These are phyloP conservation scores for Bufotes viridis DNA, from an alignment of 2,797 vertebrate genomes.

Conservation along the genomic window DNA sequence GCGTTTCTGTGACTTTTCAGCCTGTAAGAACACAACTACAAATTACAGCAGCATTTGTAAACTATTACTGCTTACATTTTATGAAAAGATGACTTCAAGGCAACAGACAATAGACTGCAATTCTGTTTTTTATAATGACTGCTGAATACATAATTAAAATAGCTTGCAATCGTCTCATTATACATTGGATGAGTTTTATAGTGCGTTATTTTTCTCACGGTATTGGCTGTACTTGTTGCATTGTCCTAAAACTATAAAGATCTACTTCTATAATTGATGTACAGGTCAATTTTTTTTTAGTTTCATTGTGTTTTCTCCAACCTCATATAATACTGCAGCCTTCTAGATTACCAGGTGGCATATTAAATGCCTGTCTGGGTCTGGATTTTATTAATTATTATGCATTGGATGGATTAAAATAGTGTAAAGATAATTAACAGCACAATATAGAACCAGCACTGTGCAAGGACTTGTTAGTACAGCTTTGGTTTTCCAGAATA, in stretches of 20 bases:
- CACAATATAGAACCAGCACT: not conserved
- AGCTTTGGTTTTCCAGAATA: not conserved
- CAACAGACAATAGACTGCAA: constrained; percentile 64
- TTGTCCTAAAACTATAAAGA: not conserved
- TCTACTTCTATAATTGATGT: not conserved
- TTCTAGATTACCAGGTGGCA: not conserved
- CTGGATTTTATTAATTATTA: not conserved
- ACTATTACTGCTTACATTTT: constrained; percentile 67
- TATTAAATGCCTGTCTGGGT: not conserved
- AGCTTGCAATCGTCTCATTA: not conserved
- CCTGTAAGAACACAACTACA: constrained; percentile 71
- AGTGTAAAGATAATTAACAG: not conserved
- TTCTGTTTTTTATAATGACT: constrained; percentile 59
- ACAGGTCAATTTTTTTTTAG: not conserved
- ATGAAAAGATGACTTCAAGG: constrained; percentile 68
- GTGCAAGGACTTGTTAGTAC: not conserved
- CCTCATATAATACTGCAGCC: too few relatives aligned
- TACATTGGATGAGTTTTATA: not conserved
- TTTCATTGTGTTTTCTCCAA: not conserved
- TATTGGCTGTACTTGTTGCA: not conserved
- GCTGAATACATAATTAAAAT: constrained; percentile 47
- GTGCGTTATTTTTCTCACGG: not conserved
- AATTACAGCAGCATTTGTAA: constrained; percentile 72
- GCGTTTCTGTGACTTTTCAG: constrained; percentile 59
- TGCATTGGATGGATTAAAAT: not conserved